phyloP scores from a whole-genome alignment of 2,113 vertebrate genomes.

The Lagenorhynchus albirostris region DNA sequence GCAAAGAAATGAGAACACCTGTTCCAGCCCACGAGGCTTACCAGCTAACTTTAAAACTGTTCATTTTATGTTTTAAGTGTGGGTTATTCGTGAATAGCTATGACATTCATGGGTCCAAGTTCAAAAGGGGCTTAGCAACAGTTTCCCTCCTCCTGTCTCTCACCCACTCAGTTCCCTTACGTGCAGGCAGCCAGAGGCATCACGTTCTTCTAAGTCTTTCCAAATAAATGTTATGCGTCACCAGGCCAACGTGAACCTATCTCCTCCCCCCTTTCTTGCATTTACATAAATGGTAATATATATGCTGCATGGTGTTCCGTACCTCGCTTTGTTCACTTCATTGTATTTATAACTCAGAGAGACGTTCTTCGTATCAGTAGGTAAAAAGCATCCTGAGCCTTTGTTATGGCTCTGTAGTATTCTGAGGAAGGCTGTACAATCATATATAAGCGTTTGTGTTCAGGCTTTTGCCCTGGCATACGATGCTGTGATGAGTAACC shows the following conservation, averaged over 20 bases:
- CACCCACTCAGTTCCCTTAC: not conserved
- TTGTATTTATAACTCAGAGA: not conserved
- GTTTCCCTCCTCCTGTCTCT: not conserved
- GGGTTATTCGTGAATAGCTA: not conserved
- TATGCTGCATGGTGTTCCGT: too few relatives aligned
- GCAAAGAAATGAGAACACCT: not conserved
- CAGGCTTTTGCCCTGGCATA: rapidly evolving
- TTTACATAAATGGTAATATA: not conserved
- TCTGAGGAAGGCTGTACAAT: rapidly evolving
- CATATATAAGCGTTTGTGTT: rapidly evolving
- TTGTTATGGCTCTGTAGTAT: rapidly evolving
- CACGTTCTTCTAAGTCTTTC: not conserved
- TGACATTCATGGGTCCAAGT: not conserved
- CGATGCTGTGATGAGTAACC: not conserved
- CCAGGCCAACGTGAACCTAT: rapidly evolving
- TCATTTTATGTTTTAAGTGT: too few relatives aligned
- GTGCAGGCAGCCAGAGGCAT: not conserved
- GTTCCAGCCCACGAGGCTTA: not conserved
- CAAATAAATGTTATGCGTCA: not conserved
- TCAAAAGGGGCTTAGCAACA: not conserved
- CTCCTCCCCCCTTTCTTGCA: not conserved
- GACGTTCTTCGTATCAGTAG: rapidly evolving
- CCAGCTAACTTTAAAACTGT: not conserved
- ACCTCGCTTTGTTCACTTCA: not conserved
- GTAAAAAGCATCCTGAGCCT: not conserved